phyloP scores from a whole-genome alignment of 1,140 invertebrate genomes.

The Drosophila persimilis region DNA sequence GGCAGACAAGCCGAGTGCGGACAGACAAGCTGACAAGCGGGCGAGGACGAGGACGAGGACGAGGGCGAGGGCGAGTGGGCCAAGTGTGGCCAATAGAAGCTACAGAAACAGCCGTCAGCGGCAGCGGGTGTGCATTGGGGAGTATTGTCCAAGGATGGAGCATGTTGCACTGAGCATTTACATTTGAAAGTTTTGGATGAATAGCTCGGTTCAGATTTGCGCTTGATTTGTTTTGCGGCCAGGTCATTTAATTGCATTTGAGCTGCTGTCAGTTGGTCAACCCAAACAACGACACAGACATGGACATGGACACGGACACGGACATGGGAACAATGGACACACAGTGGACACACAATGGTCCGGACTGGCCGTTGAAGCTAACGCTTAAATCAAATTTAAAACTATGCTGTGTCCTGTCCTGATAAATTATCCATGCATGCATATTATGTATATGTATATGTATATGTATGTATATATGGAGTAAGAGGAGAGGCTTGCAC shows the following conservation, averaged over 20 bases:
- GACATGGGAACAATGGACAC: neutral
- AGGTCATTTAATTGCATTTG: slow-evolving; percentile 50
- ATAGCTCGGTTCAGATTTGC: slow-evolving; percentile 16
- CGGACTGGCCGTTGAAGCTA: neutral
- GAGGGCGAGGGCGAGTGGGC: too few species aligned
- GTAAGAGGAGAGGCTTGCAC: slow-evolving; percentile 11
- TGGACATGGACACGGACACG: too few species aligned
- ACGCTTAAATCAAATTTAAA: slow-evolving; percentile 59
- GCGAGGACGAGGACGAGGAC: too few species aligned
- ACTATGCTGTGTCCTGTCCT: slow-evolving; percentile 12
- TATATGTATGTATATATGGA: neutral
- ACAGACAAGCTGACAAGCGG: too few species aligned
- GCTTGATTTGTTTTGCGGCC: slow-evolving; percentile 34
- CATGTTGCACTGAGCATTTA: slow-evolving; percentile 1
- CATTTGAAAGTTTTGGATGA: slow-evolving; percentile 14
- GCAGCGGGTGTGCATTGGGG: neutral
- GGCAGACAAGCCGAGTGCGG: too few species aligned
- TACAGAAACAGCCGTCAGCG: too few species aligned
- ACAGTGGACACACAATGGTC: slow-evolving; percentile 1
- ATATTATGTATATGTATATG: slow-evolving; percentile 10
- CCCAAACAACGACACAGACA: slow-evolving; percentile 1
- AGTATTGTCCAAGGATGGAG: neutral
- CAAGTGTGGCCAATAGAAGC: too few species aligned
- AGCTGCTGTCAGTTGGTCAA: slow-evolving; percentile 24
- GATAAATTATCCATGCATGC: slow-evolving; percentile 61